phyloP scores from a whole-genome alignment of 2,113 vertebrate species.

The Entomyzon cyanotis region DNA sequence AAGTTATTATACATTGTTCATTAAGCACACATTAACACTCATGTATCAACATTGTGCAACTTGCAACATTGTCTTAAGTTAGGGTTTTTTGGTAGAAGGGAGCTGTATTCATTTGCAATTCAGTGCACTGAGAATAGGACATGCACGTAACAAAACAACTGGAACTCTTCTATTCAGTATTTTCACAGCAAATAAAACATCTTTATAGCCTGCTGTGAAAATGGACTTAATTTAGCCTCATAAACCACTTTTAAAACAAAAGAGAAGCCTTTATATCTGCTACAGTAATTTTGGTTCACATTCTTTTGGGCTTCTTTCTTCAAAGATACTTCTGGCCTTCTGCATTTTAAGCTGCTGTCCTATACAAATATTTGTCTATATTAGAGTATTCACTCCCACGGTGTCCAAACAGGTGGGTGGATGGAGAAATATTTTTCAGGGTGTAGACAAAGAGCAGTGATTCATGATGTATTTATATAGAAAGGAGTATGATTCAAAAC shows the following conservation, averaged over 20 bases:
- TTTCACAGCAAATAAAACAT: neutral
- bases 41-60: fast-evolving
- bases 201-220: neutral
- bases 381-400: neutral
- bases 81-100: neutral
- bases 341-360: neutral
- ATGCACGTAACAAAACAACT: neutral
- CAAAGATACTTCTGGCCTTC: neutral
- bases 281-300: neutral
- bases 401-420: neutral
- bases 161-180: neutral
- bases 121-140: neutral
- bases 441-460: neutral
- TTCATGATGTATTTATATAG: neutral
- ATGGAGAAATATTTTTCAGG: neutral
- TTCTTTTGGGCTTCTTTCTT: neutral
- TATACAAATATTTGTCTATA: neutral
- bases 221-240: neutral
- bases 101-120: neutral
- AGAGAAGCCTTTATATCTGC: neutral
- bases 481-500: neutral
- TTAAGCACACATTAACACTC: neutral
- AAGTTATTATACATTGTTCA: neutral
- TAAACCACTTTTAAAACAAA: neutral
- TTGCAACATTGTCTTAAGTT: neutral